These are phyloP conservation scores for Ennomos erosarius DNA, from an alignment of 2,888 invertebrate species.

Conservation along the genomic window DNA sequence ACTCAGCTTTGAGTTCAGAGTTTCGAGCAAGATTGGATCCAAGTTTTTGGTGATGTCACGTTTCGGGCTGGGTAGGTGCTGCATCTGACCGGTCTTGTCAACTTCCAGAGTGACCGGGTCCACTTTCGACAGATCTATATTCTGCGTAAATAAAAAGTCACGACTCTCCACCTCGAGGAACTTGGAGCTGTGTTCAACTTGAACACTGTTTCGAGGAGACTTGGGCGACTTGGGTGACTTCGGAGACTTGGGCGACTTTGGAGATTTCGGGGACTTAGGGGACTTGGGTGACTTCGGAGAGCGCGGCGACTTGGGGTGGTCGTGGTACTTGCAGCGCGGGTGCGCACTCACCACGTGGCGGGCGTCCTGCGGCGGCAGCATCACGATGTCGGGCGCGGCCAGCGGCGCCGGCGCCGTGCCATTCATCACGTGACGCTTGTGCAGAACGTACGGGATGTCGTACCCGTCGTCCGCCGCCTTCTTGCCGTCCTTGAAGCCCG, in stretches of 20 bases:
- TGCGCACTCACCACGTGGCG: constrained; percentile 77
- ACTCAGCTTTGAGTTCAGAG: constrained; percentile 89
- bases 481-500: constrained; percentile 79
- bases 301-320: constrained; percentile 81
- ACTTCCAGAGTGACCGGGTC: constrained; percentile 90
- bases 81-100: constrained; percentile 87
- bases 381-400: constrained; percentile 79
- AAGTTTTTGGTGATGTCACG: constrained; percentile 89
- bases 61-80: constrained; percentile 88
- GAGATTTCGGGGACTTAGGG: constrained; percentile 87
- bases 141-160: constrained; percentile 90
- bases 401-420: constrained; percentile 89
- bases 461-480: constrained; percentile 83
- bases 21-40: constrained; percentile 88
- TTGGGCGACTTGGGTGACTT: constrained; percentile 85
- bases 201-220: constrained; percentile 75
- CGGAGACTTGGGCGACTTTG: constrained; percentile 86
- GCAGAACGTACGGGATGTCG: constrained; percentile 93
- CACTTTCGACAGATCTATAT: constrained; percentile 90
- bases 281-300: constrained; percentile 80
- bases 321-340: constrained; percentile 79
- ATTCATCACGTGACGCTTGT: constrained; percentile 94
- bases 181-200: constrained; percentile 70
- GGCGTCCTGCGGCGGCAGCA: constrained; percentile 77
- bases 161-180: constrained; percentile 83